These are phyloP conservation scores for Raja brachyura DNA, from an alignment of 2,113 vertebrate species.

Conservation along the genomic window DNA sequence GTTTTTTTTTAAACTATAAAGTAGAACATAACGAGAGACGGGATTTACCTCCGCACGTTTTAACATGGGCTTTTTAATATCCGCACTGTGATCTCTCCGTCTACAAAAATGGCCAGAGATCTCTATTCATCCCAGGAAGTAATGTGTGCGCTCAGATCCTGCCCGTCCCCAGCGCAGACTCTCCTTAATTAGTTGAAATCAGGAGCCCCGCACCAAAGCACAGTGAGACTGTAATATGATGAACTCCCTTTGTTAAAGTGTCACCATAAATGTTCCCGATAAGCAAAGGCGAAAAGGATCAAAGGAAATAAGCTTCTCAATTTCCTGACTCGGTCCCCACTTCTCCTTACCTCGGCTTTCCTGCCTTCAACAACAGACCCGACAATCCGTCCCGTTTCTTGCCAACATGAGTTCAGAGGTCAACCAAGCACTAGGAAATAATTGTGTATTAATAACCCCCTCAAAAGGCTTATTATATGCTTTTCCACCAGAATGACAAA, in stretches of 20 bases:
- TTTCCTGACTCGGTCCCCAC: constrained; percentile 53
- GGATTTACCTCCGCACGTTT: not conserved
- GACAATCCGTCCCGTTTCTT: constrained; percentile 42
- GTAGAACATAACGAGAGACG: not conserved
- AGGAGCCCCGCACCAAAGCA: constrained; percentile 63
- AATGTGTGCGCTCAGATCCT: constrained; percentile 53
- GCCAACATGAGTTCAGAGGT: constrained; percentile 48
- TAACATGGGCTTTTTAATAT: not conserved
- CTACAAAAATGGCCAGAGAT: constrained; percentile 57
- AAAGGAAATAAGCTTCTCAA: constrained; percentile 69
- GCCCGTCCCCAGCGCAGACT: constrained; percentile 64
- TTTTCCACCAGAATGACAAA: constrained; percentile 44
- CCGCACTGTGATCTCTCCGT: not conserved
- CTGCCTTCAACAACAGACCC: constrained; percentile 39
- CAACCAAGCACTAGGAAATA: constrained; percentile 42
- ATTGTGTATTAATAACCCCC: constrained; percentile 36
- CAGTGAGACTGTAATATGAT: constrained; percentile 69
- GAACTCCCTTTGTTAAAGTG: constrained; percentile 70
- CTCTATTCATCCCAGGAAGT: constrained; percentile 43
- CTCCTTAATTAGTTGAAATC: constrained; percentile 75
- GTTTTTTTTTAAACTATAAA: not conserved
- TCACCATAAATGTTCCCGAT: constrained; percentile 81
- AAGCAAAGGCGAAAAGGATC: constrained; percentile 70
- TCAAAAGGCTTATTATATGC: constrained; percentile 12
- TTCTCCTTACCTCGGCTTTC: constrained; percentile 50